These are phyloP conservation scores for Danaus melanippus DNA, from an alignment of 1,140 invertebrate genomes.

Conservation along the genomic window DNA sequence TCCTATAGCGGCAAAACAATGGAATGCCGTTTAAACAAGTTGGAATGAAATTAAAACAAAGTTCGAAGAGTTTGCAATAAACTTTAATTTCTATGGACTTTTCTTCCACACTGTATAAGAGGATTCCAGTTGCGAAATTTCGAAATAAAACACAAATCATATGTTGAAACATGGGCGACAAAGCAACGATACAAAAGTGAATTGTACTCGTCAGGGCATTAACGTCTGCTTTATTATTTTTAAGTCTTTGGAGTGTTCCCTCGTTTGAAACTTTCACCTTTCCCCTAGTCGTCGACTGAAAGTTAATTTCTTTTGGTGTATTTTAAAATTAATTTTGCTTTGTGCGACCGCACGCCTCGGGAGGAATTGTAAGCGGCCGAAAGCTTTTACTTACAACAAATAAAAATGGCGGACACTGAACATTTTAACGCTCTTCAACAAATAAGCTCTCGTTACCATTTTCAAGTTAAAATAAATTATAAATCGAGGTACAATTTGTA, in stretches of 20 bases:
- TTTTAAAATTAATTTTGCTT: conserved; percentile 71
- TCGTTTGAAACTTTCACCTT: conserved; percentile 61
- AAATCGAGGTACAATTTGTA: too few species aligned
- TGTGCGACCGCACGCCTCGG: conserved; percentile 57
- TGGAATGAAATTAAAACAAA: too few species aligned
- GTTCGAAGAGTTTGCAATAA: too few species aligned
- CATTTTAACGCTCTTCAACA: conserved; percentile 22
- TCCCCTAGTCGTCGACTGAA: conserved; percentile 42
- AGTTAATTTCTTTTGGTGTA: conserved; percentile 71
- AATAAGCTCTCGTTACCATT: conserved; percentile 19
- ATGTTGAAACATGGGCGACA: conserved; percentile 11
- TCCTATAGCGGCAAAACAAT: too few species aligned
- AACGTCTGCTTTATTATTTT: conserved; percentile 60
- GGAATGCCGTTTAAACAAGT: too few species aligned
- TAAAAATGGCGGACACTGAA: conserved; percentile 42
- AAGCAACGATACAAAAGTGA: conserved; percentile 30
- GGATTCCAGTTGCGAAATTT: too few species aligned
- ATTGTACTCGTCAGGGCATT: conserved; percentile 32
- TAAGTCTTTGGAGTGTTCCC: conserved; percentile 54
- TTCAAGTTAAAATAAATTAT: too few species aligned
- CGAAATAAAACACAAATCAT: neutral
- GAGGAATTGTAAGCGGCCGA: conserved; percentile 52
- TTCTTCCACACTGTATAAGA: too few species aligned
- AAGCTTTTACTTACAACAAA: conserved; percentile 35
- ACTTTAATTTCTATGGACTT: too few species aligned